Evolutionary conservation across 2,888 invertebrate genomes (phyloP), one percentile per base, ranked within the genome.

Genomic region (Bembecia ichneumoniformis): DNA sequence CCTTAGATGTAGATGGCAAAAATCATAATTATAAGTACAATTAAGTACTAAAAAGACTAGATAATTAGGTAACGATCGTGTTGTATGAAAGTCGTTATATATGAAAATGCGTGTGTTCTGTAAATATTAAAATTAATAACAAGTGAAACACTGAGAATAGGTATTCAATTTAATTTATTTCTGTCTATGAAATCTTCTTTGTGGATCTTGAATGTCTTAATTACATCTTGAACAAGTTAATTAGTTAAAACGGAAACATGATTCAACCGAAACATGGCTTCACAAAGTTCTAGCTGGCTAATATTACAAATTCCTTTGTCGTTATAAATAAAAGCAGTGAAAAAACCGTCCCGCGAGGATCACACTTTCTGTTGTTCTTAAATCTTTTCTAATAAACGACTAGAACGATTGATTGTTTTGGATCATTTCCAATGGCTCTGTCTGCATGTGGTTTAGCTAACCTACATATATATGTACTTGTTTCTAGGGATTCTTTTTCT

Each of bases 401-500:
- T 51, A 43, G 46, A 49, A 14, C 45, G 51, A 61, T 53, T 56
- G 47, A 49, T 47, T 47, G 28, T 5, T 51, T 49, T 61, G 60
- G 60, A 57, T 49, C 51, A 44, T 49, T 53, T 57, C 59, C 62
- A 61, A 62, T 43, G 47, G 43, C 35, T 40, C n/a, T 40, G 40
- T 40, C n/a, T 40, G 40, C 40, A 40, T 40, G 13, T 13, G 40
- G 13, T 13, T 40, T n/a, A 14, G 0, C n/a, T 40, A 40, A 40
- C 40, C 40, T 40, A 40, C 40, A 11, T 13, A 13, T 40, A 40
- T 40, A 28, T 28, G n/a, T n/a, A n/a, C n/a, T 9, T 28, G 28
- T 28, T 28, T 28, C 7, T 9, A 28, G 5, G 28, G 7, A 9
- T 9, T 9, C 5, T 28, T 9, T 9, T 28, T 9, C 28, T 28